Evolutionary conservation across 2,888 invertebrate species (phyloP).

Genomic region (Beris morrisii): DNA sequence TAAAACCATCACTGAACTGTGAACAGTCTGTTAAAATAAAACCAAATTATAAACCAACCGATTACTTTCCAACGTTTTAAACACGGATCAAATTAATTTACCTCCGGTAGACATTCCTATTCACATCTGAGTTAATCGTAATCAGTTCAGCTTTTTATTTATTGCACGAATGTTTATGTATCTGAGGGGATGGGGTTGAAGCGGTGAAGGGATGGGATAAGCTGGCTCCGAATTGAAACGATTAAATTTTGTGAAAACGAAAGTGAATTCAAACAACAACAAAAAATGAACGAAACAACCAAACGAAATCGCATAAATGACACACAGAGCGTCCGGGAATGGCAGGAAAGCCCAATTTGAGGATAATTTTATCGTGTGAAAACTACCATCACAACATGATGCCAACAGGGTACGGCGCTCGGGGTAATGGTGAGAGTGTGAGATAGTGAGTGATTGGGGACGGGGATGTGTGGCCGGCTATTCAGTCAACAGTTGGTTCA

Average conservation of each 20-base stretch:
- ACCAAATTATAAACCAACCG: too few relatives aligned
- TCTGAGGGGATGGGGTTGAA: too few relatives aligned
- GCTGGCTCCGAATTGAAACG: too few relatives aligned
- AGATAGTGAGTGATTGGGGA: conserved; percentile 21
- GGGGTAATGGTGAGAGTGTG: not conserved
- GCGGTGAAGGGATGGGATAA: too few relatives aligned
- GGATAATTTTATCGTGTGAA: conserved; percentile 25
- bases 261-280: conserved; percentile 26
- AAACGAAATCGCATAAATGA: conserved; percentile 13
- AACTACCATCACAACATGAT: conserved; percentile 7
- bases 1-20: too few relatives aligned
- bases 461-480: conserved; percentile 7
- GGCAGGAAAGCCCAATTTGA: conserved; percentile 3
- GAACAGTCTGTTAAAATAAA: too few relatives aligned
- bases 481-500: conserved; percentile 27
- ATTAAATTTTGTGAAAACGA: conserved; percentile 29
- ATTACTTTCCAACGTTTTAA: too few relatives aligned
- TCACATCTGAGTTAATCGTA: not conserved
- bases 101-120: too few relatives aligned
- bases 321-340: conserved; percentile 17
- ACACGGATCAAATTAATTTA: too few relatives aligned
- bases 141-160: conserved; percentile 30
- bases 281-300: conserved; percentile 7
- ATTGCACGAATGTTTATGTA: conserved; percentile 12
- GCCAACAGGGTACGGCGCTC: too few relatives aligned